A percentile compares a stretch with the other conserved stretches of the same genome.
phyloP scores from a whole-genome alignment of 2,888 invertebrate genomes.

The Patella caerulea region DNA sequence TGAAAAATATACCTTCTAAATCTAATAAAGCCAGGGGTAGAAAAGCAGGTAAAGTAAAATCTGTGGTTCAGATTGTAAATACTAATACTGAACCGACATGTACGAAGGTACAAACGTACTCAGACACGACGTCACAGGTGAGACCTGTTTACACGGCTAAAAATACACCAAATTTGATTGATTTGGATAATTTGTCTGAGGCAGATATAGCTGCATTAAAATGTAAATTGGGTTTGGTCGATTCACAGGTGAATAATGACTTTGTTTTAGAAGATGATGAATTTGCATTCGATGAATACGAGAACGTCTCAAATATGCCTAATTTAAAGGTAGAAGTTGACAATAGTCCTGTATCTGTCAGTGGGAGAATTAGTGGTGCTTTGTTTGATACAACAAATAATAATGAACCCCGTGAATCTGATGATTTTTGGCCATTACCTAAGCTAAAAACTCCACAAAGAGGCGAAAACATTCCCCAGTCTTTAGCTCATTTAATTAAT shows the following conservation, averaged over 20 bases:
- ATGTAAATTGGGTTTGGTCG: not conserved
- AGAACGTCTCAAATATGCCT: not conserved
- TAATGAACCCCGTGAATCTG: not conserved
- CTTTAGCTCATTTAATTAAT: not conserved
- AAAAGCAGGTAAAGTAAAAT: too few relatives aligned
- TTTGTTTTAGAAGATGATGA: not conserved
- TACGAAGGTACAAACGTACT: too few relatives aligned
- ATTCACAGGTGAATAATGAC: not conserved
- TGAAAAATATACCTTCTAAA: too few relatives aligned
- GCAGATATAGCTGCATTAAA: not conserved
- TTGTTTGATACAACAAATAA: not conserved
- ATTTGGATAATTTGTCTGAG: not conserved
- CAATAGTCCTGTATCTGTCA: not conserved
- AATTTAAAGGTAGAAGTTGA: not conserved
- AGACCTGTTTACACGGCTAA: too few relatives aligned
- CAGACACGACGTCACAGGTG: too few relatives aligned
- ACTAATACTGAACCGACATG: too few relatives aligned
- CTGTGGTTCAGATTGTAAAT: too few relatives aligned
- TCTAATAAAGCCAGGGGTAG: too few relatives aligned
- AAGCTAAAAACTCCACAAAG: not conserved
- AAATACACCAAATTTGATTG: not conserved
- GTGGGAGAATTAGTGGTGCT: not conserved
- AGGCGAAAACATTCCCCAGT: not conserved
- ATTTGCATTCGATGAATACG: not conserved
- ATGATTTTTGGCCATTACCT: not conserved